These are phyloP conservation scores for Endotricha flammealis DNA, from an alignment of 2,888 invertebrate genomes.

Conservation along the genomic window DNA sequence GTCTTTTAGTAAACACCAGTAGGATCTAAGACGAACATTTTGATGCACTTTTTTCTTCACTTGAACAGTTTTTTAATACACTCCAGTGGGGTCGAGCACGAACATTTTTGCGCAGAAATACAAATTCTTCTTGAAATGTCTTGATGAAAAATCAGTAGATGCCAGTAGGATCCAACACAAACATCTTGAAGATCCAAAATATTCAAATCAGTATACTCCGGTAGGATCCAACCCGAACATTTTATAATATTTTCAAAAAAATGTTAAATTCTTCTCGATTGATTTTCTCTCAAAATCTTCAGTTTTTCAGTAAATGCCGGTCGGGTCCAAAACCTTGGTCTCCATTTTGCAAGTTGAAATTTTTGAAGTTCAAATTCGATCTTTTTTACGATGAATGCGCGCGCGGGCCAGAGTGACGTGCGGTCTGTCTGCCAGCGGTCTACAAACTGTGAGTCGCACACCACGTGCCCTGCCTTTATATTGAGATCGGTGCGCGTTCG, in stretches of 20 bases:
- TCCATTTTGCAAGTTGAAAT: conserved; percentile 50
- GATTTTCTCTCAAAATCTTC: conserved; percentile 5
- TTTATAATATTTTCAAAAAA: conserved; percentile 21
- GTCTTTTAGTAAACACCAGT: conserved; percentile 47
- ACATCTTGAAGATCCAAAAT: conserved; percentile 43
- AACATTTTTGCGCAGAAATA: conserved; percentile 46
- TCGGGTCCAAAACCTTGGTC: conserved; percentile 70
- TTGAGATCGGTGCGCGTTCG: conserved; percentile 56
- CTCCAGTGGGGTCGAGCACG: conserved; percentile 66
- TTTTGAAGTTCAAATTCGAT: conserved; percentile 54
- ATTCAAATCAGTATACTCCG: conserved; percentile 52
- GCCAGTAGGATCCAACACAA: conserved; percentile 59
- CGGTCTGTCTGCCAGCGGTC: conserved; percentile 42
- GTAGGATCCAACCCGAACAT: conserved; percentile 63
- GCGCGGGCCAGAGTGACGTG: conserved; percentile 47
- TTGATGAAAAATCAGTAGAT: conserved; percentile 41
- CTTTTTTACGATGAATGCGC: conserved; percentile 64
- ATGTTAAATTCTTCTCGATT: neutral
- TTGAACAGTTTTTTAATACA: conserved; percentile 48
- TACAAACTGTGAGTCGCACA: conserved; percentile 54
- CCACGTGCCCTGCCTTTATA: conserved; percentile 71
- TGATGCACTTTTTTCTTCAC: conserved; percentile 35
- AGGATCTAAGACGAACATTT: conserved; percentile 47
- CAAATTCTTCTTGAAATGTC: conserved; percentile 4
- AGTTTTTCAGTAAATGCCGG: conserved; percentile 62